Conservation (phyloP, 2,113 vertebrate genomes). For the Halichoerus grypus region DNA sequence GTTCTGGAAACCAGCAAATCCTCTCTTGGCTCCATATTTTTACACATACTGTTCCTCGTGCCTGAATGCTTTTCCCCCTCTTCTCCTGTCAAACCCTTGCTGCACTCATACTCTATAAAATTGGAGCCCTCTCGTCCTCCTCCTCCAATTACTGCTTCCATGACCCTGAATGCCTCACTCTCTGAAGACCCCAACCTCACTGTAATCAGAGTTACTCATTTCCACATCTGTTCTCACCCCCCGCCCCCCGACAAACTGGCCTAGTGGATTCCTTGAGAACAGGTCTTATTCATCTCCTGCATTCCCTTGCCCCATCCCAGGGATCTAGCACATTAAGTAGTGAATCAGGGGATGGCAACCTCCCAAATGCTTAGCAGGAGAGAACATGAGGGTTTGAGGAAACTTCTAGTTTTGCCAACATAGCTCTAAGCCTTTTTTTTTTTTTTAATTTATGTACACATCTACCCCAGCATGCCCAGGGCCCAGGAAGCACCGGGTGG, state of each 20-base stretch:
- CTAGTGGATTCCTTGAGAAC: not conserved
- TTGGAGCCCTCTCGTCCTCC: not conserved
- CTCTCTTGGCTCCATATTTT: not conserved
- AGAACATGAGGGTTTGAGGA: not conserved
- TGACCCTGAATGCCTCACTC: not conserved
- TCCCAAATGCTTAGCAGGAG: not conserved
- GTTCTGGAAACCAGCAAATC: not conserved
- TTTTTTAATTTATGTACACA: not conserved
- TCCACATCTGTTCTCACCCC: not conserved
- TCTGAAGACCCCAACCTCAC: not conserved
- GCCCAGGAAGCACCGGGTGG: not conserved
- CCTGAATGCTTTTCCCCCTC: not conserved
- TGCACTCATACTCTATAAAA: not conserved
- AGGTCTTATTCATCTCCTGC: not conserved
- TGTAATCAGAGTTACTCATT: not conserved
- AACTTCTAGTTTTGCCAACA: constrained; percentile 14
- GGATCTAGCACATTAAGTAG: not conserved
- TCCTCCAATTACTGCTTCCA: not conserved
- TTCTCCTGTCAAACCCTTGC: not conserved
- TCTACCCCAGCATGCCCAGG: not conserved
- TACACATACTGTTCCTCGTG: not conserved
- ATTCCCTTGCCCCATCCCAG: not conserved
- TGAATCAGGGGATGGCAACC: not conserved
- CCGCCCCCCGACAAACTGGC: not conserved
- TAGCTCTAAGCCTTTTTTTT: not conserved